Conservation (phyloP, 2,888 invertebrate genomes). For the Noctua janthe region DNA sequence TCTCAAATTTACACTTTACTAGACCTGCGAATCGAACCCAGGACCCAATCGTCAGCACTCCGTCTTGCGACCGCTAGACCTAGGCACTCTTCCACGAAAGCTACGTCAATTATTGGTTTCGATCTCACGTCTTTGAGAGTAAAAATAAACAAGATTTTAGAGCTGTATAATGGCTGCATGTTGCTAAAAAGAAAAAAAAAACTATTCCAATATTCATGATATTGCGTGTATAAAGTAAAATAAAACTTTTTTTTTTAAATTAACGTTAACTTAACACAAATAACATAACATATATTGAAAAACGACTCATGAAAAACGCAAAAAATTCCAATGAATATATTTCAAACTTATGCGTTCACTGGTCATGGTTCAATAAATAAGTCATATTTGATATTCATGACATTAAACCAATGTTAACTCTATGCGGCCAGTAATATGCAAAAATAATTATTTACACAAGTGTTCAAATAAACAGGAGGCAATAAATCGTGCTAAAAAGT, state of each 20-base stretch:
- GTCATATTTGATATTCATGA: slow-evolving; percentile 18
- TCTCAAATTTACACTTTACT: not conserved
- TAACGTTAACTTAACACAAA: not conserved
- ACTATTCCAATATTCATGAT: no score
- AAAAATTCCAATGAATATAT: not conserved
- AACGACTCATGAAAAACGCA: not conserved
- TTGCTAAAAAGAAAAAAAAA: no score
- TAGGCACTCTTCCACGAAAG: not conserved
- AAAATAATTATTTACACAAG: slow-evolving; percentile 49
- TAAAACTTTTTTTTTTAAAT: no score
- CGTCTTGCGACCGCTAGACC: not conserved
- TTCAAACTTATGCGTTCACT: not conserved
- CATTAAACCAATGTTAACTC: slow-evolving; percentile 6
- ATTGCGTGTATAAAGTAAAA: no score
- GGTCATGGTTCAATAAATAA: slow-evolving; percentile 26
- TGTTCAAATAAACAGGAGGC: slow-evolving; percentile 48
- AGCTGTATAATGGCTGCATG: not conserved
- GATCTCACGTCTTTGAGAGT: not conserved
- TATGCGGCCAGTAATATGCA: slow-evolving; percentile 7
- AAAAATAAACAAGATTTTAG: not conserved
- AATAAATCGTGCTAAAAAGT: slow-evolving; percentile 52
- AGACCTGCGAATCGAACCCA: not conserved
- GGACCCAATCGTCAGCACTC: not conserved
- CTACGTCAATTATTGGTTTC: not conserved
- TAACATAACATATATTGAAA: not conserved